These are phyloP conservation scores for Neosalanx taihuensis DNA, from an alignment of 2,797 vertebrate species.

Conservation along the genomic window DNA sequence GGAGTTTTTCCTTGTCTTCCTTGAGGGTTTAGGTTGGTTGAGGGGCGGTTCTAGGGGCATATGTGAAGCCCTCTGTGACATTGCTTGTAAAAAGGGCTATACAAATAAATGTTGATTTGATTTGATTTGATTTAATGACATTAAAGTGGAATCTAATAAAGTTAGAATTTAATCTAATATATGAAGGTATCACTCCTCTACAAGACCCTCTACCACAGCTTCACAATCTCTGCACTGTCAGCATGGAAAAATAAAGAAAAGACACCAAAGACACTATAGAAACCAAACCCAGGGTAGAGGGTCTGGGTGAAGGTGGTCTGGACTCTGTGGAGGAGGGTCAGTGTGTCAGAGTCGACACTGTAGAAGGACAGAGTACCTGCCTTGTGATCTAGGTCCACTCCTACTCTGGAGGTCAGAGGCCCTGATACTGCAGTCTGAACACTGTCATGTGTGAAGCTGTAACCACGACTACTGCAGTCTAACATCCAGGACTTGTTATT, in stretches of 20 bases:
- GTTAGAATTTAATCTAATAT: no score
- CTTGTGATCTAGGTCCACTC: slow-evolving; percentile 29
- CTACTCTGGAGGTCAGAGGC: slow-evolving; percentile 24
- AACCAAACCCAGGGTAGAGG: slow-evolving; percentile 21
- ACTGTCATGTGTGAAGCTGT: slow-evolving; percentile 28
- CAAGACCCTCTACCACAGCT: background rate
- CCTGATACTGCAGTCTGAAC: slow-evolving; percentile 11
- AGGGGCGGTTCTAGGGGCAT: no score
- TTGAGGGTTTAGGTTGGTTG: no score
- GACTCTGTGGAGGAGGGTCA: slow-evolving; percentile 24
- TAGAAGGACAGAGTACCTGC: slow-evolving; percentile 39
- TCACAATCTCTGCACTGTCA: background rate
- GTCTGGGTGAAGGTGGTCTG: slow-evolving; percentile 16
- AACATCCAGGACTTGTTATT: slow-evolving; percentile 35
- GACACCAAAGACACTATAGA: background rate
- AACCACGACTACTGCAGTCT: slow-evolving; percentile 22
- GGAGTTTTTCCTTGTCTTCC: no score
- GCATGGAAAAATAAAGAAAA: no score
- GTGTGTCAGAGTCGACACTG: slow-evolving; percentile 22
- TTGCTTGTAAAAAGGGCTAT: no score
- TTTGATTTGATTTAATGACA: no score
- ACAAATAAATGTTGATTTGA: no score
- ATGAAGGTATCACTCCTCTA: background rate
- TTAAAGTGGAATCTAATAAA: no score
- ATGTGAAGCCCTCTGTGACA: no score